Conservation (phyloP, 2,113 vertebrate species). For the Glareola pratincola region DNA sequence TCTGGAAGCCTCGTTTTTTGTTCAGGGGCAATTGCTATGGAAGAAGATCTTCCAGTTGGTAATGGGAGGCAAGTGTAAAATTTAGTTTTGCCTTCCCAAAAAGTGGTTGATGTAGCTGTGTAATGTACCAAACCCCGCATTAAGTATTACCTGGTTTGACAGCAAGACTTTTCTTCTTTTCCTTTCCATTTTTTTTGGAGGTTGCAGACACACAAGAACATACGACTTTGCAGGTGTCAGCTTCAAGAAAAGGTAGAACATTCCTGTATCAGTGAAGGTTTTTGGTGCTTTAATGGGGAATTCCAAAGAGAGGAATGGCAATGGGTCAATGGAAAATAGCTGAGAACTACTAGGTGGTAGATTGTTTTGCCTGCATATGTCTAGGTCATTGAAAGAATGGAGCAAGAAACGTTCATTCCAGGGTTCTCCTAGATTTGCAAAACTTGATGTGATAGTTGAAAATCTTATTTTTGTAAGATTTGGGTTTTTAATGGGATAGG, state of each 20-base stretch:
- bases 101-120: background rate
- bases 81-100: background rate
- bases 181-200: background rate
- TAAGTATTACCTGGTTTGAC: background rate
- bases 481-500: background rate
- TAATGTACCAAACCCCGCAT: background rate
- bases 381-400: background rate
- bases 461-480: background rate
- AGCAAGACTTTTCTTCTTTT: background rate
- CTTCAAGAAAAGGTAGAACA: background rate
- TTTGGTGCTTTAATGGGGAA: background rate
- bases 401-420: background rate
- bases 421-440: background rate
- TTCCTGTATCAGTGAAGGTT: fast-evolving
- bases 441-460: background rate
- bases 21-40: background rate
- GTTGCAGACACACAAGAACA: background rate
- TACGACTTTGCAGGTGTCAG: background rate
- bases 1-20: background rate
- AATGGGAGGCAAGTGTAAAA: background rate
- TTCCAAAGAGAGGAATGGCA: background rate
- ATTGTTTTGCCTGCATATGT: background rate
- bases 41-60: background rate
- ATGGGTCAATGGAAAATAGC: background rate
- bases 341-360: background rate